Conservation (phyloP, 35 echinoderm and acorn worm species). For the Chiridota heheva region DNA sequence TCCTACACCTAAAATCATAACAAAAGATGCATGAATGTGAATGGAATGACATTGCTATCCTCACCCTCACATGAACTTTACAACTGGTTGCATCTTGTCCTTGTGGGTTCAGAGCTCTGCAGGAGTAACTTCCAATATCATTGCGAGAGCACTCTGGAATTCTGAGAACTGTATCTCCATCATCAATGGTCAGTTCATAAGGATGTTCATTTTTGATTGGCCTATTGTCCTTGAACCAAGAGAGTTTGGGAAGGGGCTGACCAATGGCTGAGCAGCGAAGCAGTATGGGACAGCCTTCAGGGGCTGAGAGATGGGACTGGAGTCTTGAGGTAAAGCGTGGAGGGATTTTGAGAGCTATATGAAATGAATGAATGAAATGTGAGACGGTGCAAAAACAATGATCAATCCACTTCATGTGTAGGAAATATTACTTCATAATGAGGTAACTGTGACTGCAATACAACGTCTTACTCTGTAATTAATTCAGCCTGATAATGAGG, state of each 20-base stretch:
- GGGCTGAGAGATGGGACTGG: slow-evolving; percentile 7
- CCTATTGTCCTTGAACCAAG: slow-evolving; percentile 86
- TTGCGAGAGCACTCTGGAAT: slow-evolving; percentile 54
- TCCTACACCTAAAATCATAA: no score
- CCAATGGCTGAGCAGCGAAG: slow-evolving; percentile 69
- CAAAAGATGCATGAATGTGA: no score
- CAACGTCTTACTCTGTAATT: no score
- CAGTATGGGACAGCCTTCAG: slow-evolving; percentile 32
- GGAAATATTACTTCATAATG: no score
- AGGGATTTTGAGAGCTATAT: slow-evolving; percentile 32
- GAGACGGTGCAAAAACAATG: no score
- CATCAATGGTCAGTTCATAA: slow-evolving; percentile 52
- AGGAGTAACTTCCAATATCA: slow-evolving; percentile 66
- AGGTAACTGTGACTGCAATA: no score
- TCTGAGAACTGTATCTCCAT: slow-evolving; percentile 64
- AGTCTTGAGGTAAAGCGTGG: slow-evolving; percentile 42
- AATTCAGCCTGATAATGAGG: no score
- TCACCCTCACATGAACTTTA: slow-evolving; percentile 70
- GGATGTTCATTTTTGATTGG: slow-evolving; percentile 47
- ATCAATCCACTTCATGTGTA: no score
- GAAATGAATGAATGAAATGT: no score
- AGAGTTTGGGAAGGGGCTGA: slow-evolving; percentile 67
- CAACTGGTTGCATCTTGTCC: slow-evolving; percentile 63
- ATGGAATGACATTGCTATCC: no score
- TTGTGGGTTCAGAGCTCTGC: slow-evolving; percentile 68